A percentile compares a stretch with the other conserved stretches of the same genome.
phyloP scores from a whole-genome alignment of 2,888 invertebrate species.

The Patella caerulea region DNA sequence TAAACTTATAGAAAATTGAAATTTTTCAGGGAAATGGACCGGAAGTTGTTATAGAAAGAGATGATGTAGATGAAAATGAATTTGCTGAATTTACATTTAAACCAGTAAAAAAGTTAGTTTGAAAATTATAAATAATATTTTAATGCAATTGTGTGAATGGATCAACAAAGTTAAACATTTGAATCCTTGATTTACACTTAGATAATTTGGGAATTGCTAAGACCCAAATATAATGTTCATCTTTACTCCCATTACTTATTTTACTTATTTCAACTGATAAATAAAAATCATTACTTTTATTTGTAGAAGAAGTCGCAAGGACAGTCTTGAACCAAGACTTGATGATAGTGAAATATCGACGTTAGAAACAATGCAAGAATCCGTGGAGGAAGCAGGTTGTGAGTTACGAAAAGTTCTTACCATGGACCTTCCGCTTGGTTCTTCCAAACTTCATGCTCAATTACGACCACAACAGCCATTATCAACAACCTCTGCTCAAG shows the following conservation, averaged over 20 bases:
- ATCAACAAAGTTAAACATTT: too few relatives aligned
- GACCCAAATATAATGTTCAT: too few relatives aligned
- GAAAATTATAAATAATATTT: too few relatives aligned
- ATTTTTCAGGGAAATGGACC: background rate
- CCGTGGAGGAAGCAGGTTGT: background rate
- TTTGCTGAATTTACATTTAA: too few relatives aligned
- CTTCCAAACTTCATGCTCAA: background rate
- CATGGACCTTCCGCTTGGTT: background rate
- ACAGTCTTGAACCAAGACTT: background rate
- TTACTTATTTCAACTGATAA: too few relatives aligned
- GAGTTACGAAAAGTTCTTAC: background rate
- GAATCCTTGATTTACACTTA: too few relatives aligned
- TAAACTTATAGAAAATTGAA: too few relatives aligned
- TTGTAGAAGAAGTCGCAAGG: slow-evolving; percentile 1
- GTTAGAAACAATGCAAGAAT: background rate
- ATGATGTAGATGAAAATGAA: background rate
- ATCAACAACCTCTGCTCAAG: background rate
- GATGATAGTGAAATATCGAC: background rate
- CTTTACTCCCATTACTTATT: too few relatives aligned
- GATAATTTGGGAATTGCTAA: too few relatives aligned
- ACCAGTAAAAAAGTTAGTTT: too few relatives aligned
- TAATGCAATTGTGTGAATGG: too few relatives aligned
- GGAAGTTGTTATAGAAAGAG: background rate
- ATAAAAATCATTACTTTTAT: background rate
- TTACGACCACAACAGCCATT: background rate